Evolutionary conservation across 2,113 vertebrate species (phyloP).

Genomic region (Odobenus rosmarus): DNA sequence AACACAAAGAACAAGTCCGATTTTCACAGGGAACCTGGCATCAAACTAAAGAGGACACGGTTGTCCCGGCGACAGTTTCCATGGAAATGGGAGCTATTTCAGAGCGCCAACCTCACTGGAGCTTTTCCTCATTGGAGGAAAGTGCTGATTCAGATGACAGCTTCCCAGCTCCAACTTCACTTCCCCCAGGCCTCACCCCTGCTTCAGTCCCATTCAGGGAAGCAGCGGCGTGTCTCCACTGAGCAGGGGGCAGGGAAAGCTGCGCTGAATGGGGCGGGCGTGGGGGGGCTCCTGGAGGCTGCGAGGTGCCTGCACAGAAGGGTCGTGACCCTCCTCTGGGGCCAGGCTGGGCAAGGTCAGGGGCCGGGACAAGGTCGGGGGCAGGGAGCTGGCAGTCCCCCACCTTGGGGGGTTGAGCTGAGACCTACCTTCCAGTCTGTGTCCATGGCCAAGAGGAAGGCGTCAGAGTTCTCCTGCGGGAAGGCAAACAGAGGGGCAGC

Average conservation of each 20-base stretch:
- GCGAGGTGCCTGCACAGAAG: not conserved
- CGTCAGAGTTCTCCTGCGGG: conserved; percentile 92
- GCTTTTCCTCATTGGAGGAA: conserved; percentile 75
- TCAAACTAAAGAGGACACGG: conserved; percentile 74
- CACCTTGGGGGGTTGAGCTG: not conserved
- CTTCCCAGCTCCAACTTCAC: not conserved
- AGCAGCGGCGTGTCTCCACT: not conserved
- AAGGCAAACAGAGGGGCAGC: conserved; percentile 23
- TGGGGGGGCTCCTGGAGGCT: not conserved
- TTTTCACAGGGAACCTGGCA: conserved; percentile 78
- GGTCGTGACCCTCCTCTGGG: not conserved
- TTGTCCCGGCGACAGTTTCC: conserved; percentile 79
- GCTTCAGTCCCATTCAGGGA: not conserved
- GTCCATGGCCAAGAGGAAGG: conserved; percentile 89
- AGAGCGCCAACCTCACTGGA: conserved; percentile 75
- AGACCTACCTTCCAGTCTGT: conserved; percentile 95
- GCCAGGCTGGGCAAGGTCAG: not conserved
- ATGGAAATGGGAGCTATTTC: conserved; percentile 82
- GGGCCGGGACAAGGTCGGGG: fast-evolving
- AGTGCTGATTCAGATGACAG: conserved; percentile 70
- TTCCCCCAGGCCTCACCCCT: not conserved
- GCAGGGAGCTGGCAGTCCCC: not conserved
- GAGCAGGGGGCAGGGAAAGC: not conserved
- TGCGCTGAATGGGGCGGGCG: not conserved
- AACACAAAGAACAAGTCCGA: conserved; percentile 52